These are phyloP conservation scores for Acanthisitta chloris DNA, from an alignment of 2,113 vertebrate genomes.

Conservation along the genomic window DNA sequence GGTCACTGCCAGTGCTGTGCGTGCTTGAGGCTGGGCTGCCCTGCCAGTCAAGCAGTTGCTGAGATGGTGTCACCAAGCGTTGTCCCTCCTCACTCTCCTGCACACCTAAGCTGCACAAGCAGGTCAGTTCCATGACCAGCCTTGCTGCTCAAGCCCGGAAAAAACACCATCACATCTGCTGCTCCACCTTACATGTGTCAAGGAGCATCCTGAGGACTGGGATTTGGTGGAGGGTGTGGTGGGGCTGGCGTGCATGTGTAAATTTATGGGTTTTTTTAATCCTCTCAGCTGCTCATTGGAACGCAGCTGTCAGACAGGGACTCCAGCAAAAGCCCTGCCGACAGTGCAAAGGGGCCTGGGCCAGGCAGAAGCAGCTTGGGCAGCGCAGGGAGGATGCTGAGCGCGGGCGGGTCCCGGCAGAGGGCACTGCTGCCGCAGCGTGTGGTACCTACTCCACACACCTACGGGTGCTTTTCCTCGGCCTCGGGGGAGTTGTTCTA, in stretches of 20 bases:
- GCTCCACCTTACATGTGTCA: rapidly evolving
- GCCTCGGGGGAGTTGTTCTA: rapidly evolving
- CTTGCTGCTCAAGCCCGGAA: neutral
- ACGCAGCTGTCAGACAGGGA: neutral
- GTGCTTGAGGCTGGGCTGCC: neutral
- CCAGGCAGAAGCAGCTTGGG: rapidly evolving
- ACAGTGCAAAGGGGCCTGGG: rapidly evolving
- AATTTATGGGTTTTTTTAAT: rapidly evolving
- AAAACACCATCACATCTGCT: too few species aligned
- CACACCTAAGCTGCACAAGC: rapidly evolving
- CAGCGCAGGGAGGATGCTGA: rapidly evolving
- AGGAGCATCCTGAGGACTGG: rapidly evolving
- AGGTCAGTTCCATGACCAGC: rapidly evolving
- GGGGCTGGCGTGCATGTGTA: too few species aligned
- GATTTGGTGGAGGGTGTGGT: neutral
- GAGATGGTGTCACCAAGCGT: neutral
- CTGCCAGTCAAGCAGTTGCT: neutral
- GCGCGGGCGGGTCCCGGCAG: too few species aligned
- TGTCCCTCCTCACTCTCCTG: neutral
- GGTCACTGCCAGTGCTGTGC: rapidly evolving
- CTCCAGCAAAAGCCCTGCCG: neutral
- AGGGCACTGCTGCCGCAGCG: neutral
- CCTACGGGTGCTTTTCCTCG: rapidly evolving
- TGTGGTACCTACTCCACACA: rapidly evolving
- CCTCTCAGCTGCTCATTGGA: neutral